Conservation (phyloP, 2,113 vertebrate genomes). For the Rallus limicola region DNA sequence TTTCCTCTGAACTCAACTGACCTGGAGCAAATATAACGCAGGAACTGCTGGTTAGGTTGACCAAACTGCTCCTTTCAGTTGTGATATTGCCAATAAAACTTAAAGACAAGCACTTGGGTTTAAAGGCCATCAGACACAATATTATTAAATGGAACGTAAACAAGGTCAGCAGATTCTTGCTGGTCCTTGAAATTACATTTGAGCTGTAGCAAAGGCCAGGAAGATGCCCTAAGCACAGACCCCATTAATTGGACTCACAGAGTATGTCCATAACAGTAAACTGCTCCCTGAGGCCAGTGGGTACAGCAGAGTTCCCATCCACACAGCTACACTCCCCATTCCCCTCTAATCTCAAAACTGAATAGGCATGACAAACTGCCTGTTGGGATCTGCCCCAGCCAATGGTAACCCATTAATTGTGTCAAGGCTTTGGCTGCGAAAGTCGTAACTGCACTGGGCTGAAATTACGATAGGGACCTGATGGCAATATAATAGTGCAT, state of each 20-base stretch:
- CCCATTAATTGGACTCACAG: not conserved
- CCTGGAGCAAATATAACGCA: not conserved
- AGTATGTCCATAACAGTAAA: not conserved
- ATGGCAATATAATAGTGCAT: not conserved
- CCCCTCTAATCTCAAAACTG: not conserved
- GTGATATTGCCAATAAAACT: constrained; percentile 61
- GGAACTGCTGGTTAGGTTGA: constrained; percentile 12
- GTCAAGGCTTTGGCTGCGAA: not conserved
- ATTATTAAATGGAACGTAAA: constrained; percentile 52
- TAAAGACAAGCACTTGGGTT: constrained; percentile 40
- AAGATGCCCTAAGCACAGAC: not conserved
- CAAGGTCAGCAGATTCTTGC: constrained; percentile 29
- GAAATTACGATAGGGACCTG: not conserved
- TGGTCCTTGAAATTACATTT: constrained; percentile 30
- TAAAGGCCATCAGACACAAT: constrained; percentile 33
- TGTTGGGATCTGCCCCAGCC: not conserved
- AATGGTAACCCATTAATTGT: not conserved
- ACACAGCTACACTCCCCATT: not conserved
- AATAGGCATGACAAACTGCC: not conserved
- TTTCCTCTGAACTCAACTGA: constrained; percentile 42
- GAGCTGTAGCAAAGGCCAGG: not conserved
- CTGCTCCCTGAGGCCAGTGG: not conserved
- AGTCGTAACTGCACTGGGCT: not conserved
- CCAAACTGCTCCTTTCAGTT: not conserved
- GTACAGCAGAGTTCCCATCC: not conserved